These are phyloP conservation scores for Creontiades dilutus DNA, from an alignment of 2,888 invertebrate species.

Conservation along the genomic window DNA sequence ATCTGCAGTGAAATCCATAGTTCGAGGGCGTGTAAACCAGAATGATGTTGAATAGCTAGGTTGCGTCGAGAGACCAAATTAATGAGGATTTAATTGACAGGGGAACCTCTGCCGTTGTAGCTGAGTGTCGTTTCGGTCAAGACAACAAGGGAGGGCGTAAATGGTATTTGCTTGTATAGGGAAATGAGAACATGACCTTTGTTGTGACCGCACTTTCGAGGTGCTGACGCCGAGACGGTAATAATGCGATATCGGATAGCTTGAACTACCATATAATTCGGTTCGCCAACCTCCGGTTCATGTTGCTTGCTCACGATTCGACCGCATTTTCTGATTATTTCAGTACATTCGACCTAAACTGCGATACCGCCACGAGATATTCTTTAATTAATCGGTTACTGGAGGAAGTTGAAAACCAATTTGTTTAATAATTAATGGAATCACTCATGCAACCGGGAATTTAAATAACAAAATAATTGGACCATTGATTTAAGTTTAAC, in stretches of 20 bases:
- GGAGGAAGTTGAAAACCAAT: no score
- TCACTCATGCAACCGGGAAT: no score
- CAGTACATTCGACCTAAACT: no score
- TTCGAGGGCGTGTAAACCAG: no score
- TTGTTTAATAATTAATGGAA: no score
- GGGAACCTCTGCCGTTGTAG: neutral
- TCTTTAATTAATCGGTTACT: no score
- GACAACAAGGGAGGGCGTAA: constrained; percentile 7
- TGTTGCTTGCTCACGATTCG: neutral
- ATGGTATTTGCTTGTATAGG: constrained; percentile 38
- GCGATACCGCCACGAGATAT: no score
- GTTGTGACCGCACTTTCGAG: constrained; percentile 17
- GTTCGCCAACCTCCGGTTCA: neutral
- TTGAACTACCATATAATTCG: neutral
- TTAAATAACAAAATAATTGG: no score
- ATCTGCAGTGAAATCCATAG: no score
- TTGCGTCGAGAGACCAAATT: neutral
- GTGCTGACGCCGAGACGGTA: neutral
- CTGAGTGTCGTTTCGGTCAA: neutral
- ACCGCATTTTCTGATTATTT: no score
- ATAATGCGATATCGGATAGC: neutral
- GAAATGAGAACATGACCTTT: constrained; percentile 46
- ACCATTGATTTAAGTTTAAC: no score
- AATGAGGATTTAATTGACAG: constrained; percentile 22
- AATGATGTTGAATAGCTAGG: neutral